Base-by-base conservation (phyloP, 2,113 vertebrate genomes). In the Larimichthys crocea region DNA sequence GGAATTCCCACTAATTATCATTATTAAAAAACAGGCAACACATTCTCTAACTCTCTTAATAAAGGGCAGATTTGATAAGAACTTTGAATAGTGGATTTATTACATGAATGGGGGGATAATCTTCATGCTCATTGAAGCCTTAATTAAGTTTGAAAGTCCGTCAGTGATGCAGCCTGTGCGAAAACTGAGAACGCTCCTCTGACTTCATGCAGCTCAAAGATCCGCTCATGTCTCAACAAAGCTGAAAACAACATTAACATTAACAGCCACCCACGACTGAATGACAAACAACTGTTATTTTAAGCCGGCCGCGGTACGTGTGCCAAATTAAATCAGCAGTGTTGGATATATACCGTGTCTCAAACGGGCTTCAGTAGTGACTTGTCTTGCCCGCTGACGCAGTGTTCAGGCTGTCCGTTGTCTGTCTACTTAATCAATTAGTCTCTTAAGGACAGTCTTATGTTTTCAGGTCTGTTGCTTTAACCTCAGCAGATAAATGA, bases 391-490 rank as follows among this genome's bases (percentile, higher is more conserved):
- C 29, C 35, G 29, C 40, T 57, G 55, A 62, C 40, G 40, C 15
- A 15, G 42, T 62, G 24, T 78, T 46, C 44, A 46, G 24, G 49
- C n/a, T 31, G 29, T n/a, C 46, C 17, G 29, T 26, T n/a, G 64
- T 57, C 61, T 55, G 16, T 76, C 24, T 57, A 56, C 68, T 52
- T 46, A 59, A 71, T 84, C 20, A 76, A 72, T 66, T 24, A 71
- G 22, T n/a, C 10, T 62, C 22, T 77, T 50, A 67, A 63, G 35
- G 16, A 17, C 26, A n/a, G 64, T n/a, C 35, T 49, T 60, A 22
- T 22, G 57, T 73, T 22, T 63, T 64, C 60, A 56, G 20, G 4
- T 49, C 62, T 69, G 75, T 22, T 67, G 6, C 29, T 67, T 42
- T 74, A 61, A 80, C 74, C 56, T 24, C 0, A 55, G 24, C 56